Percentiles rank a stretch among this genome's conserved stretches.
Evolutionary conservation across 2,113 vertebrate genomes (phyloP).

Genomic region (Dipodomys stephensi): DNA sequence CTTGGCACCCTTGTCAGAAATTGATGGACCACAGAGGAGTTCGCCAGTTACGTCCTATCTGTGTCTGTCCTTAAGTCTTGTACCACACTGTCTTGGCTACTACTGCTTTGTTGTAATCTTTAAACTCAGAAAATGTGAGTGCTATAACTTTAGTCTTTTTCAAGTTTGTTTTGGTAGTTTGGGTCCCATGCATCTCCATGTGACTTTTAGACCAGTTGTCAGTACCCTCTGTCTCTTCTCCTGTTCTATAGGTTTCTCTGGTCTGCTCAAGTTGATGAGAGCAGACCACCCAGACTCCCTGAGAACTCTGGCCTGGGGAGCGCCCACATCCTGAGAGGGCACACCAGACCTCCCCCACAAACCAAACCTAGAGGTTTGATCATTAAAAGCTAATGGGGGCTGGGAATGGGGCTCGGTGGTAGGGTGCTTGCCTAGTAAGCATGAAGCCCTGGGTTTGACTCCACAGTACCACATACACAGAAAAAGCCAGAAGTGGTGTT

Average conservation of each 20-base stretch:
- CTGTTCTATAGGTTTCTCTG: neutral
- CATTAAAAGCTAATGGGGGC: neutral
- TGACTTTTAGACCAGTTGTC: neutral
- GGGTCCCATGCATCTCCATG: neutral
- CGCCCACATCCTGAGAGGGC: too few species aligned
- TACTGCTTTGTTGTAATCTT: neutral
- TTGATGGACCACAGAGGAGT: neutral
- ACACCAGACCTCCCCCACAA: too few species aligned
- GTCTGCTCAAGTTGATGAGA: neutral
- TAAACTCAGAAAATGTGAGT: neutral
- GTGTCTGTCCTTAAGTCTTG: neutral
- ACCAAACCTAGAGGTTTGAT: neutral
- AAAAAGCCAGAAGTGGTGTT: too few species aligned
- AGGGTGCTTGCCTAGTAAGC: too few species aligned
- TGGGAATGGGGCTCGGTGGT: too few species aligned
- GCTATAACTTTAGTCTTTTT: neutral
- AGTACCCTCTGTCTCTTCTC: neutral
- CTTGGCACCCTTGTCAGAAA: neutral
- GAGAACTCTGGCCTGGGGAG: neutral
- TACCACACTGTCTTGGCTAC: neutral
- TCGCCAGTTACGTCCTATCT: rapidly evolving
- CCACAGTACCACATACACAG: too few species aligned
- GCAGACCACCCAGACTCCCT: rapidly evolving
- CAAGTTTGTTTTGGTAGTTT: neutral
- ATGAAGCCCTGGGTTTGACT: too few species aligned